A percentile compares a stretch with the other conserved stretches of the same genome.
These are phyloP conservation scores for Ephydatia muelleri DNA, from an alignment of 37 sponge, comb jelly and placozoan species.

Conservation along the genomic window DNA sequence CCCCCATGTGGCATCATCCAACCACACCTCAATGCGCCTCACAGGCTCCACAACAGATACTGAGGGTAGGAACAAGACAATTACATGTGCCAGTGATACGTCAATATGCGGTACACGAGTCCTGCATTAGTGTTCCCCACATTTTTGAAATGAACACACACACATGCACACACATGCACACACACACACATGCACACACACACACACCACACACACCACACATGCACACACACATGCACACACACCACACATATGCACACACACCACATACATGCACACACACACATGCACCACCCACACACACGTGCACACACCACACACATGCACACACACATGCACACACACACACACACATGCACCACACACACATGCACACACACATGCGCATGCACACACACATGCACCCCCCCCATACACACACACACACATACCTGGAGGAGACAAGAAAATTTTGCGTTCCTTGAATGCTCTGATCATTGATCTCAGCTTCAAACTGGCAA, in stretches of 20 bases:
- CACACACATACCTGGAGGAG: constrained; percentile 26
- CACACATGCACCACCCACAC: too few relatives aligned
- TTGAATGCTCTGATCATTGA: constrained; percentile 73
- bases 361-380: constrained; percentile 13
- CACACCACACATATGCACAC: too few relatives aligned
- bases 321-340: background rate
- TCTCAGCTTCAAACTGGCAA: constrained; percentile 61
- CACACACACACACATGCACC: background rate
- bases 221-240: too few relatives aligned
- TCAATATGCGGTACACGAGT: background rate
- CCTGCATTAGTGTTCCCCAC: background rate
- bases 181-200: background rate
- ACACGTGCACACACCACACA: too few relatives aligned
- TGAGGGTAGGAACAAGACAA: background rate
- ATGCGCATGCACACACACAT: too few relatives aligned
- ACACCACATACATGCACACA: too few relatives aligned
- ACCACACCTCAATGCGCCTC: constrained; percentile 87
- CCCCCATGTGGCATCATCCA: constrained; percentile 85
- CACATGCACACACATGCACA: background rate
- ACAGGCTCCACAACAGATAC: constrained; percentile 44
- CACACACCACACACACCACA: background rate
- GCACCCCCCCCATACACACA: background rate
- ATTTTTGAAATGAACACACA: background rate
- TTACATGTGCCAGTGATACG: background rate
- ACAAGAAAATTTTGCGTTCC: constrained; percentile 46